Percentiles rank a stretch among this genome's conserved stretches.
These are phyloP conservation scores for Takifugu flavidus DNA, from an alignment of 2,113 vertebrate species.

Conservation along the genomic window DNA sequence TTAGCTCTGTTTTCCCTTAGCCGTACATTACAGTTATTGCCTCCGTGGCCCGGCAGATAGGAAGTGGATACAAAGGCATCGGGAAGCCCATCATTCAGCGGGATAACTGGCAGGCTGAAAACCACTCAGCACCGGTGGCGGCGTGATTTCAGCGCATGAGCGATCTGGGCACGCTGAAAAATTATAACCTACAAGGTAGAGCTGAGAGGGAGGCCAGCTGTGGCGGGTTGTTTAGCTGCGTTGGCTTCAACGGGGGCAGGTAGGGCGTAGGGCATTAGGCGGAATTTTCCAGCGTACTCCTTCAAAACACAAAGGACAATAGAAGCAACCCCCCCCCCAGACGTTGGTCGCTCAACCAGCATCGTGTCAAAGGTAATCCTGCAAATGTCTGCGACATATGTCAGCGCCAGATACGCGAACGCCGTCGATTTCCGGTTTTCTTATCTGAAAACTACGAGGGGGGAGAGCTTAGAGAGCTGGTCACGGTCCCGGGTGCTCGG, in stretches of 20 bases:
- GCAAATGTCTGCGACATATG: slow-evolving; percentile 43
- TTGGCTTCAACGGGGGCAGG: slow-evolving; percentile 9
- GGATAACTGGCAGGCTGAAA: slow-evolving; percentile 71
- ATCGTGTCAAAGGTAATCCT: slow-evolving; percentile 34
- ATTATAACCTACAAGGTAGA: slow-evolving; percentile 60
- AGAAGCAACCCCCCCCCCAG: slow-evolving; percentile 10
- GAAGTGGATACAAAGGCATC: slow-evolving; percentile 71
- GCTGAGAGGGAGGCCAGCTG: slow-evolving; percentile 25
- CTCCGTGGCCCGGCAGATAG: slow-evolving; percentile 69
- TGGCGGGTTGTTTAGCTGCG: slow-evolving; percentile 6
- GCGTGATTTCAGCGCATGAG: slow-evolving; percentile 61
- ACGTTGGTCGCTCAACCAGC: slow-evolving; percentile 33
- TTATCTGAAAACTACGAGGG: slow-evolving; percentile 44
- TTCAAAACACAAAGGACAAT: slow-evolving; percentile 6
- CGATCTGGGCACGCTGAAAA: slow-evolving; percentile 56
- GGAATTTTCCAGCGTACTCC: slow-evolving; percentile 29
- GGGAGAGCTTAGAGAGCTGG: slow-evolving; percentile 44
- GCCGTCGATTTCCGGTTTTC: background rate
- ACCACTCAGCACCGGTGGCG: slow-evolving; percentile 61
- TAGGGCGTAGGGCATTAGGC: slow-evolving; percentile 20
- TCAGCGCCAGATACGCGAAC: slow-evolving; percentile 17
- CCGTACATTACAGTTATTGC: slow-evolving; percentile 80
- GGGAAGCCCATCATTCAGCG: slow-evolving; percentile 72
- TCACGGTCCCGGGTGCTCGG: slow-evolving; percentile 55
- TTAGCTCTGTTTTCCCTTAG: slow-evolving; percentile 77